Percentiles rank a stretch among this genome's conserved stretches.
Evolutionary conservation across 2,888 invertebrate genomes (phyloP).

Genomic region (Drosophila longiperda): DNA sequence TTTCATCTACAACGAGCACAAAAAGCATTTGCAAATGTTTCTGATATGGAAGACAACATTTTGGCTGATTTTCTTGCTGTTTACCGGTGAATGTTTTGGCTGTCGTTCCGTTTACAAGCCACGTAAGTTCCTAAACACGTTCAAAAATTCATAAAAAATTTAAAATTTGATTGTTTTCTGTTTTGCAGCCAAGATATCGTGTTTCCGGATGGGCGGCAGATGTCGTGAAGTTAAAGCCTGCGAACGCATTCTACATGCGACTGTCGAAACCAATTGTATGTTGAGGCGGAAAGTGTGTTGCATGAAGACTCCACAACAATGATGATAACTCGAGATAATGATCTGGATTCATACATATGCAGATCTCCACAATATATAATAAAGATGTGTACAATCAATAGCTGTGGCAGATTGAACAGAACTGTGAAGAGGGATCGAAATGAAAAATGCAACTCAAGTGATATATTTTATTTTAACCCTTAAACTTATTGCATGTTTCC

Average conservation of each 20-base stretch:
- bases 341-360: neutral
- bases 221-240: slow-evolving; percentile 20
- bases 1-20: slow-evolving; percentile 1
- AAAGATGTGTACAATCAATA: neutral
- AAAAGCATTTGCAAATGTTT: neutral
- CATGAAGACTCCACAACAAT: neutral
- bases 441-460: neutral
- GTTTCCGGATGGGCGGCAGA: slow-evolving; percentile 1
- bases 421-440: neutral
- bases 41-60: neutral
- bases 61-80: slow-evolving; percentile 18
- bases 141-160: neutral
- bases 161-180: accelerated
- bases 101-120: slow-evolving; percentile 1
- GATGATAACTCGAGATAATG: neutral
- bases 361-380: neutral
- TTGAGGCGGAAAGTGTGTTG: slow-evolving; percentile 25
- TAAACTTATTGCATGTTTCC: neutral
- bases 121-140: neutral
- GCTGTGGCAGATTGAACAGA: neutral
- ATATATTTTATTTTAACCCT: neutral
- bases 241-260: neutral
- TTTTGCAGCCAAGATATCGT: slow-evolving; percentile 17
- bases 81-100: slow-evolving; percentile 6
- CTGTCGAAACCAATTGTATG: slow-evolving; percentile 16